Conservation (phyloP, 2,113 vertebrate species). For the Tupaia chinensis region DNA sequence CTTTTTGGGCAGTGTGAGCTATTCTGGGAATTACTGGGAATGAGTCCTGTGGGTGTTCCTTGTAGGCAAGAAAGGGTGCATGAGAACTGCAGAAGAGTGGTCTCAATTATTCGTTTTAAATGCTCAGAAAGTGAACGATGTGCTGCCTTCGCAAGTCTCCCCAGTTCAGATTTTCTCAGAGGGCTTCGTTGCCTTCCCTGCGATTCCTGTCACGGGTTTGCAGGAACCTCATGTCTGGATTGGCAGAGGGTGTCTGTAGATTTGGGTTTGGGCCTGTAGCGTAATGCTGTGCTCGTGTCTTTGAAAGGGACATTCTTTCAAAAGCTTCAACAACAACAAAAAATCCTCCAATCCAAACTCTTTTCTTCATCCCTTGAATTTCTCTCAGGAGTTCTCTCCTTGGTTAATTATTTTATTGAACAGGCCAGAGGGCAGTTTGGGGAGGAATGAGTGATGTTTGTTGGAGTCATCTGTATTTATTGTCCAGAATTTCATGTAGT, state of each 20-base stretch:
- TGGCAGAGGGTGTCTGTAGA: not conserved
- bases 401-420: not conserved
- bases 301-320: not conserved
- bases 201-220: fast-evolving
- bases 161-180: fast-evolving
- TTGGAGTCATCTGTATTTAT: not conserved
- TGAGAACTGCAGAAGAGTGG: not conserved
- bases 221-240: fast-evolving
- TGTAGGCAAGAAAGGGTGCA: not conserved
- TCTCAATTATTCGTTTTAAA: fast-evolving
- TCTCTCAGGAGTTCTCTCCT: not conserved
- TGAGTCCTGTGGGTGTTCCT: not conserved
- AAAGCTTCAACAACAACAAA: not conserved
- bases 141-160: not conserved
- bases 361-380: not conserved
- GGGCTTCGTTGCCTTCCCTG: not conserved
- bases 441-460: not conserved
- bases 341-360: not conserved
- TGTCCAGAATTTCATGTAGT: not conserved
- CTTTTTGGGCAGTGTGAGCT: not conserved
- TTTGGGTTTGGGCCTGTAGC: too few species aligned
- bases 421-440: not conserved
- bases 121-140: fast-evolving
- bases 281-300: not conserved
- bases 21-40: not conserved